Percentiles rank a stretch among this genome's conserved stretches.
These are phyloP conservation scores for Eupithecia centaureata DNA, from an alignment of 2,888 invertebrate species.

Conservation along the genomic window DNA sequence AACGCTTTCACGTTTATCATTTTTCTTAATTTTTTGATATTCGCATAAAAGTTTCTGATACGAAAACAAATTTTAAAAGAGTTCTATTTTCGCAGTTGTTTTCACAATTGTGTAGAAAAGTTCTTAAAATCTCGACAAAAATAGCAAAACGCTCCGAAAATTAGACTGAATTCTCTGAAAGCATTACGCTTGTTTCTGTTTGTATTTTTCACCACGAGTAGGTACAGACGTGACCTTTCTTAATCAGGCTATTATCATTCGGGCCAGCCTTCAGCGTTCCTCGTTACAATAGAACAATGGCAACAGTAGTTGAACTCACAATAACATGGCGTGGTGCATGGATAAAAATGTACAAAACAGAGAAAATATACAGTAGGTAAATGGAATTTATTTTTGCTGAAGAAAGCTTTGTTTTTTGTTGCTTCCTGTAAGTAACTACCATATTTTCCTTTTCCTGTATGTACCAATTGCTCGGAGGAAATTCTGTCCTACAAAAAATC, in stretches of 20 bases:
- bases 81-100: neutral
- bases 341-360: neutral
- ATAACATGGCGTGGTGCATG: constrained; percentile 18
- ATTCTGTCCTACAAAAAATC: too few relatives aligned
- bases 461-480: too few relatives aligned
- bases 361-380: neutral
- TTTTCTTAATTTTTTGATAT: too few relatives aligned
- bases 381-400: neutral
- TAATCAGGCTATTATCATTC: constrained; percentile 79
- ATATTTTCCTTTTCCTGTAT: too few relatives aligned
- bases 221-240: constrained; percentile 67
- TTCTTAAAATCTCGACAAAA: neutral
- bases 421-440: neutral
- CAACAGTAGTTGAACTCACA: constrained; percentile 31
- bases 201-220: constrained; percentile 50
- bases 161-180: constrained; percentile 1
- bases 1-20: too few relatives aligned
- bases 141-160: constrained; percentile 7
- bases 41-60: too few relatives aligned
- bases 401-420: neutral
- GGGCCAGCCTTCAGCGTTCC: constrained; percentile 53
- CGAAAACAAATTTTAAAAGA: too few relatives aligned
- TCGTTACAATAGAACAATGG: constrained; percentile 29
- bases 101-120: neutral
- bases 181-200: constrained; percentile 44